Conservation (phyloP, 2,797 vertebrate genomes). For the Sorex maritimensis region DNA sequence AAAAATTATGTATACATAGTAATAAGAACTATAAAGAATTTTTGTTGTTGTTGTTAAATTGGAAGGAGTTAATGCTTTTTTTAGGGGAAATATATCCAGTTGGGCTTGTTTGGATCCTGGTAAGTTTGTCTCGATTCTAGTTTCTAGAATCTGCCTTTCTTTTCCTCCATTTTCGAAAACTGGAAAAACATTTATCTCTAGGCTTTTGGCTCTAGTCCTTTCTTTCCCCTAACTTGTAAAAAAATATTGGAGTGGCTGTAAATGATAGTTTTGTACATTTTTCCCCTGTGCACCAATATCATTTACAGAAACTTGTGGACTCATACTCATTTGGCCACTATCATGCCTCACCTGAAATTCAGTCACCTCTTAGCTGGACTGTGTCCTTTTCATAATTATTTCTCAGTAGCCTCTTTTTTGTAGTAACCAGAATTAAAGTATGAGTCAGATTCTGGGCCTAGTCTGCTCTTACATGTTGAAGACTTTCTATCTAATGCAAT, state of each 20-base stretch:
- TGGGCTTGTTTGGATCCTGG: slow-evolving; percentile 50
- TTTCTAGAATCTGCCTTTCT: slow-evolving; percentile 63
- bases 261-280: slow-evolving; percentile 1
- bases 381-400: not conserved
- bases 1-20: slow-evolving; percentile 24
- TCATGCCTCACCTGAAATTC: not conserved
- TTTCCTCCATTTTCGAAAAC: slow-evolving; percentile 64
- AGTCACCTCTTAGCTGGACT: not conserved
- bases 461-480: not conserved
- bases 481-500: not conserved
- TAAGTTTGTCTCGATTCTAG: slow-evolving; percentile 55
- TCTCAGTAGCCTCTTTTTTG: not conserved
- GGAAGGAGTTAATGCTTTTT: slow-evolving; percentile 26
- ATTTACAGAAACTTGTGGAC: not conserved
- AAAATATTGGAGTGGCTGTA: not conserved
- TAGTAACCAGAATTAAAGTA: not conserved
- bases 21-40: slow-evolving; percentile 58
- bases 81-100: slow-evolving; percentile 27
- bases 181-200: slow-evolving; percentile 49
- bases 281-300: not conserved
- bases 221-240: slow-evolving; percentile 44
- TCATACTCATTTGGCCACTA: not conserved
- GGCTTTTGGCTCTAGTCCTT: slow-evolving; percentile 34
- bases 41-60: not conserved
- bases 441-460: not conserved